Conservation (phyloP, 2,797 vertebrate species). For the Sebastes goodei region DNA sequence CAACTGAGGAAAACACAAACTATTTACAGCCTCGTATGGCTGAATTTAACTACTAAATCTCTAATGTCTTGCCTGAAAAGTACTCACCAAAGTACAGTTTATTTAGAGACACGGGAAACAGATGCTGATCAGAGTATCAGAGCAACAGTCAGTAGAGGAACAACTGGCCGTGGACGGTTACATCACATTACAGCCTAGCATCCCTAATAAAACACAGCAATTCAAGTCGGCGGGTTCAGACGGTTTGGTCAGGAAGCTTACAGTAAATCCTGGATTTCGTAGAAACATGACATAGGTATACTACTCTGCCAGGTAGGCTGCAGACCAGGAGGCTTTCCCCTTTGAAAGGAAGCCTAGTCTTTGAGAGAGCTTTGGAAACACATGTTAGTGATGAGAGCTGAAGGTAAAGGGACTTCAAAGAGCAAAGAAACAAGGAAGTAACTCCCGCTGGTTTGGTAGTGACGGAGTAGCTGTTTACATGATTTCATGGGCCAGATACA, state of each 20-base stretch:
- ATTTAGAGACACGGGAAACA: slow-evolving; percentile 23
- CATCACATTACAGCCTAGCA: slow-evolving; percentile 31
- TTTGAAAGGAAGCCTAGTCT: slow-evolving; percentile 32
- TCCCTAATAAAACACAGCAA: slow-evolving; percentile 39
- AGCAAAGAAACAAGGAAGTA: neutral
- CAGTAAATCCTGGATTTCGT: slow-evolving; percentile 50
- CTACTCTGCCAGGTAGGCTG: slow-evolving; percentile 29
- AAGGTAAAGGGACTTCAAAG: slow-evolving; percentile 21
- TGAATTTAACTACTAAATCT: neutral
- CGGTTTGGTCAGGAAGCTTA: slow-evolving; percentile 27
- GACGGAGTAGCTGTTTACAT: neutral
- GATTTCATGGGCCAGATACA: slow-evolving; percentile 6
- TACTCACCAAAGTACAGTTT: neutral
- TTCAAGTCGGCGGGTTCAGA: slow-evolving; percentile 30
- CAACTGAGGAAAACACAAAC: neutral
- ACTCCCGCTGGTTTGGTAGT: neutral
- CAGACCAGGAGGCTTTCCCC: neutral
- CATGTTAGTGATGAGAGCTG: slow-evolving; percentile 15
- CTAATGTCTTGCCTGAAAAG: slow-evolving; percentile 16
- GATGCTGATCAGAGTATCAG: slow-evolving; percentile 8
- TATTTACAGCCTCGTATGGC: neutral
- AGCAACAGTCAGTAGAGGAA: neutral
- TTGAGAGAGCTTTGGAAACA: slow-evolving; percentile 20
- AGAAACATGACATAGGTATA: slow-evolving; percentile 44
- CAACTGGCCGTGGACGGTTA: slow-evolving; percentile 5